Evolutionary conservation across 1,140 invertebrate genomes (phyloP).

Genomic region (Drosophila repleta): DNA sequence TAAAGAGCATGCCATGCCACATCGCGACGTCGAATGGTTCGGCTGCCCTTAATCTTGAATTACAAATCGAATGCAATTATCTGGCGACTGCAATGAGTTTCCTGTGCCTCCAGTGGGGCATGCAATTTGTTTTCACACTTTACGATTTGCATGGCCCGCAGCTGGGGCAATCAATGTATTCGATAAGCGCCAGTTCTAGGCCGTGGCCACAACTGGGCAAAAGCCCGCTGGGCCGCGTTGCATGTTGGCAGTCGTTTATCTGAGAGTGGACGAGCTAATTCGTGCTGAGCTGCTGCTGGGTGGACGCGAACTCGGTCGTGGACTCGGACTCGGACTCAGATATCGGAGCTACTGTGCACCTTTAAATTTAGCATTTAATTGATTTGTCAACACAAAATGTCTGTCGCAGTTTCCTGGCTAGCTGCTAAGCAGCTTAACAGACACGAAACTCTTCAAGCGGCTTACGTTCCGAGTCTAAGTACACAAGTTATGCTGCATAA

Average conservation of each 20-base stretch:
- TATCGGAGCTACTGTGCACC: conserved; percentile 66
- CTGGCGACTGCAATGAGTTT: conserved; percentile 73
- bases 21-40: not conserved
- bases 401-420: conserved; percentile 56
- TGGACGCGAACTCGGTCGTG: no score
- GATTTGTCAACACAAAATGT: conserved; percentile 80
- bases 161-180: conserved; percentile 61
- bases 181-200: conserved; percentile 66
- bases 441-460: conserved; percentile 3
- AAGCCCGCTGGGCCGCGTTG: conserved; percentile 8
- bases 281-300: not conserved
- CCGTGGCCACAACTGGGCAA: conserved; percentile 14
- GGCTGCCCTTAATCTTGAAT: conserved; percentile 79
- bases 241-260: conserved; percentile 40
- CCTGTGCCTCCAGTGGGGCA: conserved; percentile 1
- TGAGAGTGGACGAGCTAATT: conserved; percentile 12
- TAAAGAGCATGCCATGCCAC: not conserved
- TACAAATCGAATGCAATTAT: conserved; percentile 83
- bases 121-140: conserved; percentile 81
- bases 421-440: conserved; percentile 62
- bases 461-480: conserved; percentile 49
- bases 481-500: conserved; percentile 76
- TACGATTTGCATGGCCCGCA: conserved; percentile 68
- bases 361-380: conserved; percentile 79
- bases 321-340: not conserved